These are phyloP conservation scores for Atrina japonica DNA, from an alignment of 2,888 invertebrate species.

Conservation along the genomic window DNA sequence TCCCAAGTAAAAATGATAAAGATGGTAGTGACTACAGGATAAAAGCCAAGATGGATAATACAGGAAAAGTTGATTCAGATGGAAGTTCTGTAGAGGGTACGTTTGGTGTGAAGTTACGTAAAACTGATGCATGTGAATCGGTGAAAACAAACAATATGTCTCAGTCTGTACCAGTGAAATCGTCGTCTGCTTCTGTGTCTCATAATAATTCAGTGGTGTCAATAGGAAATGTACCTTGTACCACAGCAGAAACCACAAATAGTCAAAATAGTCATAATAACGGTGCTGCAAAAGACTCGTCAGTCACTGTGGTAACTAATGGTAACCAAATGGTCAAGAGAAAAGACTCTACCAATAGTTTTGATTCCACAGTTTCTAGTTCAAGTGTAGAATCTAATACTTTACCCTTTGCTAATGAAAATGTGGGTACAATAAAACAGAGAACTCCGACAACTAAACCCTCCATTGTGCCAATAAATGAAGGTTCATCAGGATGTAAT, in stretches of 20 bases:
- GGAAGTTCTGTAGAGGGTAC: conserved; percentile 46
- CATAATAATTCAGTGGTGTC: conserved; percentile 5
- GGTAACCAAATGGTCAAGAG: conserved; percentile 32
- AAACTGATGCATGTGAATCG: conserved; percentile 13
- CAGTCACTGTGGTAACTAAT: neutral
- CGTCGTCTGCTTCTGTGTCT: conserved; percentile 3
- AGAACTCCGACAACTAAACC: conserved; percentile 80
- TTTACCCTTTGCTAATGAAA: conserved; percentile 97
- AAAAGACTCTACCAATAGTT: conserved; percentile 55
- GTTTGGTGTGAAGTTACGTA: conserved; percentile 57
- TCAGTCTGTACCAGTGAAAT: conserved; percentile 12
- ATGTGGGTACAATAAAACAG: conserved; percentile 98
- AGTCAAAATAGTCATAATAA: neutral
- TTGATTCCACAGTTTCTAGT: conserved; percentile 70
- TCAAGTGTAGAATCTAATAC: conserved; percentile 96
- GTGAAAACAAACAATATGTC: conserved; percentile 28
- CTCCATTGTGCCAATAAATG: conserved; percentile 70
- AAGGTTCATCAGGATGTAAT: conserved; percentile 26
- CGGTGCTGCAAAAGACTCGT: neutral
- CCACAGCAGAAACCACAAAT: conserved; percentile 5
- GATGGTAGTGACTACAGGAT: conserved; percentile 55
- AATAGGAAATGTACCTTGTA: neutral
- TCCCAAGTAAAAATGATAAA: conserved; percentile 66
- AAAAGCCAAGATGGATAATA: conserved; percentile 57
- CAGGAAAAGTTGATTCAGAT: conserved; percentile 37